Evolutionary conservation across 2,113 vertebrate species (phyloP), one percentile per base, ranked within the genome.

Genomic region (Plotosus lineatus): DNA sequence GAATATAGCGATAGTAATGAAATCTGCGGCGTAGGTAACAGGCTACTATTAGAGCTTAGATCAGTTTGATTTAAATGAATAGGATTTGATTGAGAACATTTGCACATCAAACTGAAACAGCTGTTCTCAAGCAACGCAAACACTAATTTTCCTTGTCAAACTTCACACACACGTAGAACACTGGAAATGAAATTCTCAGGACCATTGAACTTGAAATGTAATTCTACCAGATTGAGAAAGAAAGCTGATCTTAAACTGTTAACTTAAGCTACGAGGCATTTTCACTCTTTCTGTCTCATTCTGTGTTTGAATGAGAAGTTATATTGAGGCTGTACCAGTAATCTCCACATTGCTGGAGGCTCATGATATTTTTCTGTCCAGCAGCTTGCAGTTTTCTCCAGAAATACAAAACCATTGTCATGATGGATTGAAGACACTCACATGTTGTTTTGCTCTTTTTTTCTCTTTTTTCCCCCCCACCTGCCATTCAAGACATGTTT

Each of bases 1-100:
- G 68, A 31, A 72, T 72, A 72, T 28, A 36, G 36, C 19, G 7
- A 65, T 51, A 63, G 58, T 61, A 44, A 19, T 42, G 11, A 73
- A 40, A 58, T 38, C 56, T 81, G 58, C 42, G 40, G 71, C 44
- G 14, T 46, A 51, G 76, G 76, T 78, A 72, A 56, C 69, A 51
- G 53, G 28, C 56, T 50, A 21, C 23, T 74, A 42, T 51, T 40
- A 21, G 53, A 63, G 58, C 38, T 21, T 21, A 60, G 56, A 26
- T 28, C 21, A 19, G 42, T 48, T 26, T 28, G 44, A 21, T 81
- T 81, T 14, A 63, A 63, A 65, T 66, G 46, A 75, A 66, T 53
- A 38, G 33, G 46, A 53, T 65, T 65, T 51, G 58, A 81, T 31
- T 75, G 23, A 15, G 36, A 75, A 53, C 33, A 31, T 75, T 75